phyloP scores from a whole-genome alignment of 1,140 invertebrate species.

The Drosophila tsacasi region DNA sequence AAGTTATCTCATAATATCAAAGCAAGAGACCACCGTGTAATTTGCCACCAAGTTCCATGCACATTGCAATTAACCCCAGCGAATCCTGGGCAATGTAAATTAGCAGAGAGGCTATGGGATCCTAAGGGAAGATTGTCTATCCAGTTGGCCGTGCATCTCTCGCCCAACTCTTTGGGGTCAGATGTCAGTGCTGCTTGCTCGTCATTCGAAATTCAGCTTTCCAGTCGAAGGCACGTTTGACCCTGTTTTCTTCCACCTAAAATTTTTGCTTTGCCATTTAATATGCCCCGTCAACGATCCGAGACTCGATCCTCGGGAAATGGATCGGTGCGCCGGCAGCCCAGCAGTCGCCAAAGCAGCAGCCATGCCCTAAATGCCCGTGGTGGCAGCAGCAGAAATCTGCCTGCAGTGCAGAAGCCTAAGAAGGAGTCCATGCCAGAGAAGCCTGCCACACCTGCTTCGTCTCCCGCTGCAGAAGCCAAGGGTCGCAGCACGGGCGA shows the following conservation, averaged over 20 bases:
- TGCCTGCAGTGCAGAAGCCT: conserved; percentile 51
- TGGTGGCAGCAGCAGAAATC: conserved; percentile 26
- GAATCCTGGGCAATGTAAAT: not conserved
- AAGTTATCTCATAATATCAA: not conserved
- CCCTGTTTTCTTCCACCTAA: conserved; percentile 7
- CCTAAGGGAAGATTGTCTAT: not conserved
- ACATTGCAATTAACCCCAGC: conserved; percentile 24
- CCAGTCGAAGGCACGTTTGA: conserved; percentile 5
- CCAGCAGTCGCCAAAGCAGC: conserved; percentile 21
- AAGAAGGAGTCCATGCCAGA: conserved; percentile 33
- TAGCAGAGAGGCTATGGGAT: not conserved
- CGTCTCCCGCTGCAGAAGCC: conserved; percentile 26
- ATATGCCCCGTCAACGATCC: conserved; percentile 68
- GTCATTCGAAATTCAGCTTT: conserved; percentile 59
- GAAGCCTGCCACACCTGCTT: not conserved
- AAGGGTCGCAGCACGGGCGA: conserved; percentile 50
- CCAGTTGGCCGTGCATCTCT: conserved; percentile 17
- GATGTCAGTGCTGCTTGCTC: not conserved
- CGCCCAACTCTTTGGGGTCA: not conserved
- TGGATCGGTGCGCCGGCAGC: conserved; percentile 23
- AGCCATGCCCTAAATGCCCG: conserved; percentile 15
- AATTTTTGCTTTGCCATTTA: not conserved
- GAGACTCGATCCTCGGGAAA: conserved; percentile 19
- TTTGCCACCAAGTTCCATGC: conserved; percentile 10
- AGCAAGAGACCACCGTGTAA: not conserved